phyloP scores from a whole-genome alignment of 2,113 vertebrate genomes.

The Pterocles orientalis region DNA sequence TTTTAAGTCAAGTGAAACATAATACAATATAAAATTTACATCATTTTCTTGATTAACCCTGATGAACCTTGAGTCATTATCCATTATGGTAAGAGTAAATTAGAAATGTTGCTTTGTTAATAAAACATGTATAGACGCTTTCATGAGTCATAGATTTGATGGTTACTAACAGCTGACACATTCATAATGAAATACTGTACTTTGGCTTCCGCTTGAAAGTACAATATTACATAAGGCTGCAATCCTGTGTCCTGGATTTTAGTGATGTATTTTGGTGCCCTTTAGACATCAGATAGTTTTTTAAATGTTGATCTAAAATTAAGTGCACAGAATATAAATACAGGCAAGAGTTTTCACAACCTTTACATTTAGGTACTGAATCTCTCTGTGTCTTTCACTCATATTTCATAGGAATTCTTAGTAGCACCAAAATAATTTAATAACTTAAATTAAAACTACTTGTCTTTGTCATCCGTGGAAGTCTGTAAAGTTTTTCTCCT shows the following conservation, averaged over 20 bases:
- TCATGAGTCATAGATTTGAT: slow-evolving; percentile 70
- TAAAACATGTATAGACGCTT: slow-evolving; percentile 62
- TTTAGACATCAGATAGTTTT: neutral
- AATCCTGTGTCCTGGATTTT: neutral
- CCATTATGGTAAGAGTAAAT: slow-evolving; percentile 64
- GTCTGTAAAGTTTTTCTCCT: neutral
- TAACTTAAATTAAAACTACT: neutral
- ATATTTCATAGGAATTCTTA: neutral
- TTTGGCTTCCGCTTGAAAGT: neutral
- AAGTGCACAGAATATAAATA: neutral
- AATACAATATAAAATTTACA: slow-evolving; percentile 61
- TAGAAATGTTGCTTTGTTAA: slow-evolving; percentile 71
- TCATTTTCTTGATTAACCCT: slow-evolving; percentile 72
- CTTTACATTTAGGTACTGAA: neutral
- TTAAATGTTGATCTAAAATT: slow-evolving; percentile 39
- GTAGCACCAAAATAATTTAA: neutral
- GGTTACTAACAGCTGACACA: slow-evolving; percentile 61
- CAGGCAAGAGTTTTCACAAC: neutral
- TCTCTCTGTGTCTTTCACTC: neutral
- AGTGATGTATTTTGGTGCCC: neutral
- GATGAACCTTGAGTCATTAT: slow-evolving; percentile 69
- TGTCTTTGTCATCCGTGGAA: neutral
- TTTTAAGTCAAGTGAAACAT: slow-evolving; percentile 64
- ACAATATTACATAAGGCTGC: neutral
- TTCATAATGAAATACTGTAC: slow-evolving; percentile 64